Evolutionary conservation across 2,113 vertebrate genomes (phyloP), one percentile per base, ranked within the genome.

Genomic region (Rhodinocichla rosea): DNA sequence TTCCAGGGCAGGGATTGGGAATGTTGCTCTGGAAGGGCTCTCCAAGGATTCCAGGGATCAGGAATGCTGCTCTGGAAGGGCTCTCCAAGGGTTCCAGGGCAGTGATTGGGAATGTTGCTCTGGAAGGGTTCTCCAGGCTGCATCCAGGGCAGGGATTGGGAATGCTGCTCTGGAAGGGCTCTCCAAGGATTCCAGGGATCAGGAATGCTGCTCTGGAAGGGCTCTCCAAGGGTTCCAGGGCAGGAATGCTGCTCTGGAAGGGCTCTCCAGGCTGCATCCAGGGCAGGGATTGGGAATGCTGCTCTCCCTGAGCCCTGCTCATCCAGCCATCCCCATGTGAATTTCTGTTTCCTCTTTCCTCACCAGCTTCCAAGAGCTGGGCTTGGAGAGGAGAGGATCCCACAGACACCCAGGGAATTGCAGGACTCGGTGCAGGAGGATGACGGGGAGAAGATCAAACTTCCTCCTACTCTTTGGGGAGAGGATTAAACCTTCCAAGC

Each of bases 321-420:
- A 26, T 5, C 68, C 83, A 35, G 57, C 1, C 1, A 35, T 37
- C 28, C 2, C 7, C 22, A 9, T 8, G 35, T 1, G 32, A 4
- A 23, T 47, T 42, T 1, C 5, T 11, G 73, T 4, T 62, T 40
- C 30, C 28, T 49, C 74, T 21, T 14, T 53, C 40, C 75, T 32
- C 65, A 35, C 10, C 39, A 23, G 60, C 47, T 44, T 15, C n/a
- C 69, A 50, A 10, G 8, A 1, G 57, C 53, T 68, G 83, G 10
- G 56, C 19, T 2, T 47, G 63, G 84, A 27, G 62, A 57, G 55
- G n/a, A 44, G 52, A 32, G 22, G 56, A 78, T 15, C 42, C 10
- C n/a, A 7, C 4, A 21, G 35, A 19, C 13, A 37, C 10, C 16
- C 1, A 0, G 37, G 47, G 62, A 39, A 12, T 12, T 22, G 23